Percentiles rank a stretch among this genome's conserved stretches.
Evolutionary conservation across 2,888 invertebrate species (phyloP).

Genomic region (Gastracanthus pulcherrimus): DNA sequence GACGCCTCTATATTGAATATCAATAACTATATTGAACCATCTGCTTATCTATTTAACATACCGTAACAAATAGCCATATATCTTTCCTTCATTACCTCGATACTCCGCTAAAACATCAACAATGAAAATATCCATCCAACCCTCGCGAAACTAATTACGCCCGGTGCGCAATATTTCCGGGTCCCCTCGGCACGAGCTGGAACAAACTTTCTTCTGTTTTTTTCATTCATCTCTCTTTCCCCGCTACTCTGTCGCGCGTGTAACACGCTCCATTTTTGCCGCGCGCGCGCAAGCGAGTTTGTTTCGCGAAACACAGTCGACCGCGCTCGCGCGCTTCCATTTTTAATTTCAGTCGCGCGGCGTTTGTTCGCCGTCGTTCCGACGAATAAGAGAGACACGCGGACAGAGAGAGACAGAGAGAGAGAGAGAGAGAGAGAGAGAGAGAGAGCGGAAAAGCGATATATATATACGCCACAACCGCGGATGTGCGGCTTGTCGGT

Average conservation of each 20-base stretch:
- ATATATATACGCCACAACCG: slow-evolving; percentile 9
- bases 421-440: not conserved
- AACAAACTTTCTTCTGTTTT: slow-evolving; percentile 25
- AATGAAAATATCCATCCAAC: not conserved
- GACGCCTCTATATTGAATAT: no score
- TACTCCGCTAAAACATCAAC: not conserved
- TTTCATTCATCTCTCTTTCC: slow-evolving; percentile 27
- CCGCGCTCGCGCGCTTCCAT: slow-evolving; percentile 18
- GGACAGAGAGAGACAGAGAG: slow-evolving; percentile 29
- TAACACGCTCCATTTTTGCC: slow-evolving; percentile 35
- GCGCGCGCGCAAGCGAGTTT: slow-evolving; percentile 21
- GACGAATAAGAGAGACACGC: no score
- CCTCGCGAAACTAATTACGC: slow-evolving; percentile 15
- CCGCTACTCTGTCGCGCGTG: not conserved
- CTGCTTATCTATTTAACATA: not conserved
- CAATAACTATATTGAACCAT: no score
- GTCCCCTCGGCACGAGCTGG: not conserved
- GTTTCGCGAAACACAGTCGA: slow-evolving; percentile 30
- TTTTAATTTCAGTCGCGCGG: slow-evolving; percentile 48
- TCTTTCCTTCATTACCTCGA: not conserved
- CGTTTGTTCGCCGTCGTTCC: slow-evolving; percentile 60
- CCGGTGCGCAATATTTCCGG: not conserved
- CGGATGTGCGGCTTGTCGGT: slow-evolving; percentile 42
- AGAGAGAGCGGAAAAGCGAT: not conserved
- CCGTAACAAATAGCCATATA: not conserved